A percentile compares a stretch with the other conserved stretches of the same genome.
These are phyloP conservation scores for Tenebrosternarchus preto DNA, from an alignment of 2,113 vertebrate species.

Conservation along the genomic window DNA sequence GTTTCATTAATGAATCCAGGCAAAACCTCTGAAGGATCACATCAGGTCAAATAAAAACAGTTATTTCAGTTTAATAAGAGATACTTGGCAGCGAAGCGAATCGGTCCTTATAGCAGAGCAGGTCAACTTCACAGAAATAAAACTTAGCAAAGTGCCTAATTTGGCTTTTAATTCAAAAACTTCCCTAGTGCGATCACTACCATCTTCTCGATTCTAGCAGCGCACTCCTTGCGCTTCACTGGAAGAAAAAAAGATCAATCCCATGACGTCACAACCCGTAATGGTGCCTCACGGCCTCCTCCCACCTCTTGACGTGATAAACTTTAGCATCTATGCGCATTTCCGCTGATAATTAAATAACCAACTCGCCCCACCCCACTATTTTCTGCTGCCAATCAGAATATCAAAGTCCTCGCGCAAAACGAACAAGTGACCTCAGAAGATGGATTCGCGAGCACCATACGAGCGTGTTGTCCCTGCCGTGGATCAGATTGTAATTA, in stretches of 20 bases:
- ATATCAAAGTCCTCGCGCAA: conserved; percentile 67
- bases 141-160: no score
- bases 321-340: conserved; percentile 65
- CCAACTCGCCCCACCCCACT: conserved; percentile 61
- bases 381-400: conserved; percentile 60
- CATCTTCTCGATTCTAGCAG: not conserved
- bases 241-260: conserved; percentile 3
- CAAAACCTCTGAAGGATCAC: no score
- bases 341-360: conserved; percentile 56
- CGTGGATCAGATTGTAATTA: no score
- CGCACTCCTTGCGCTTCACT: not conserved
- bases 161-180: no score
- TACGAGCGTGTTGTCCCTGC: no score
- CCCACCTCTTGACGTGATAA: conserved; percentile 27
- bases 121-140: no score
- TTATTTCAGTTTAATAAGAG: no score
- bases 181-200: not conserved
- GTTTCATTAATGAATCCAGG: no score
- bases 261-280: not conserved
- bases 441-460: no score
- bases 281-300: not conserved
- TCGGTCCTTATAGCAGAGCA: no score
- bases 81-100: no score
- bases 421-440: not conserved
- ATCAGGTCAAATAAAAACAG: no score